A percentile compares a stretch with the other conserved stretches of the same genome.
phyloP scores from a whole-genome alignment of 2,797 vertebrate genomes.

The Morelia viridis region DNA sequence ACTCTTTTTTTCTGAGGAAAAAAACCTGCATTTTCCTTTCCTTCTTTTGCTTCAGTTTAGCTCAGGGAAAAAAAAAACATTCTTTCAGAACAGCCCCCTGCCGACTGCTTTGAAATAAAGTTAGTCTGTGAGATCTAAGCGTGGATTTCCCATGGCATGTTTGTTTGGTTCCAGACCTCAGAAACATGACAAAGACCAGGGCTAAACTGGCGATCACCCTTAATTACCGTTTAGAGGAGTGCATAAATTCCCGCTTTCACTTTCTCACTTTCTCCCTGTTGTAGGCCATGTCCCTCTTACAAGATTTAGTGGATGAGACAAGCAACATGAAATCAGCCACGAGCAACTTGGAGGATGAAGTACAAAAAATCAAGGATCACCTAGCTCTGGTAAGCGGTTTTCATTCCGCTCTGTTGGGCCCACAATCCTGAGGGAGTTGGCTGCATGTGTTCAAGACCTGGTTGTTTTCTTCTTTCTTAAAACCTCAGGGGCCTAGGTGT shows the following conservation, averaged over 20 bases:
- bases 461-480: not conserved
- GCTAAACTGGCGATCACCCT: not conserved
- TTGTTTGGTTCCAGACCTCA: not conserved
- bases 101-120: not conserved
- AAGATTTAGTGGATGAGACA: slow-evolving; percentile 69
- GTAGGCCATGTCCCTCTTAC: slow-evolving; percentile 70
- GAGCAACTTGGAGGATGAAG: slow-evolving; percentile 48
- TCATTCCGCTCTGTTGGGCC: not conserved
- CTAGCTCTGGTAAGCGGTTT: slow-evolving; percentile 45
- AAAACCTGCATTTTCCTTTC: not conserved
- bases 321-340: slow-evolving; percentile 58
- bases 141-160: not conserved
- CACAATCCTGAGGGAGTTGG: not conserved
- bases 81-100: not conserved
- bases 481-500: not conserved
- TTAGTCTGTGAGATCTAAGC: not conserved
- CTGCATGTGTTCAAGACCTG: not conserved
- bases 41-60: not conserved
- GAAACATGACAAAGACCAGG: not conserved
- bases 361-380: slow-evolving; percentile 54
- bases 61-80: not conserved
- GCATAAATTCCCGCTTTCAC: slow-evolving; percentile 53
- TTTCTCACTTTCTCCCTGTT: not conserved
- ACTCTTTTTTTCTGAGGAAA: not conserved
- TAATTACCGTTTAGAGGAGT: slow-evolving; percentile 14